A percentile compares a stretch with the other conserved stretches of the same genome.
These are phyloP conservation scores for Kryptolebias ocellatus DNA, from an alignment of 2,797 vertebrate genomes.

Conservation along the genomic window DNA sequence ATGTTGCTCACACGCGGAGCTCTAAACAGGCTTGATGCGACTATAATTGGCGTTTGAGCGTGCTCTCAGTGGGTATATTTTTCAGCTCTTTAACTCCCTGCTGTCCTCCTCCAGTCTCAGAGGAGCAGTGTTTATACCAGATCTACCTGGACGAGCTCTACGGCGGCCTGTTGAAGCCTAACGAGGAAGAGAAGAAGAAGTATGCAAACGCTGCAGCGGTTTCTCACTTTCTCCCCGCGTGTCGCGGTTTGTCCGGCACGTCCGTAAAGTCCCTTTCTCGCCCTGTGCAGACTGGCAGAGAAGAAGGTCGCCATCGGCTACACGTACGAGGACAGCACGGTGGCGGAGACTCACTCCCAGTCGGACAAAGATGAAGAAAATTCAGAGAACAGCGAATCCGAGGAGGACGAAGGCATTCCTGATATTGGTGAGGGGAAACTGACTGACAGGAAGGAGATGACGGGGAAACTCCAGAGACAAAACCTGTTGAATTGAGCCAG, in stretches of 20 bases:
- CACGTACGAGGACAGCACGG: conserved; percentile 95
- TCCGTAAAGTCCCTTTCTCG: not conserved
- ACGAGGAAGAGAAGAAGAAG: conserved; percentile 98
- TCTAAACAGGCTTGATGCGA: not conserved
- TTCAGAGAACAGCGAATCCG: conserved; percentile 92
- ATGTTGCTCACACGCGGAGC: not conserved
- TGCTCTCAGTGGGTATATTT: conserved; percentile 45
- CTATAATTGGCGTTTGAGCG: not conserved
- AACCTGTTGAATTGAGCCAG: too few relatives aligned
- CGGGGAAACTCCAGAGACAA: too few relatives aligned
- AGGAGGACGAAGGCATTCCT: conserved; percentile 94
- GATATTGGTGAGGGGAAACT: conserved; percentile 87
- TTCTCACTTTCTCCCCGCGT: not conserved
- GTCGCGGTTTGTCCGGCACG: not conserved
- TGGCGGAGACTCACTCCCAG: conserved; percentile 85
- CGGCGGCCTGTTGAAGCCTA: conserved; percentile 92
- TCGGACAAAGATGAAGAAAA: conserved; percentile 89
- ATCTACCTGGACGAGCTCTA: conserved; percentile 97
- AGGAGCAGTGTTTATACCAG: conserved; percentile 98
- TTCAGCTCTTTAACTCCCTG: conserved; percentile 37
- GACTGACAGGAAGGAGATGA: not conserved
- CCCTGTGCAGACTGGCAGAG: conserved; percentile 85
- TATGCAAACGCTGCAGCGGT: conserved; percentile 66
- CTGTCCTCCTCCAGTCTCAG: conserved; percentile 85
- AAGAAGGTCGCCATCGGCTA: conserved; percentile 96